Evolutionary conservation across 1,140 invertebrate genomes (phyloP).

Genomic region (Pseudomyrmex pallidus): DNA sequence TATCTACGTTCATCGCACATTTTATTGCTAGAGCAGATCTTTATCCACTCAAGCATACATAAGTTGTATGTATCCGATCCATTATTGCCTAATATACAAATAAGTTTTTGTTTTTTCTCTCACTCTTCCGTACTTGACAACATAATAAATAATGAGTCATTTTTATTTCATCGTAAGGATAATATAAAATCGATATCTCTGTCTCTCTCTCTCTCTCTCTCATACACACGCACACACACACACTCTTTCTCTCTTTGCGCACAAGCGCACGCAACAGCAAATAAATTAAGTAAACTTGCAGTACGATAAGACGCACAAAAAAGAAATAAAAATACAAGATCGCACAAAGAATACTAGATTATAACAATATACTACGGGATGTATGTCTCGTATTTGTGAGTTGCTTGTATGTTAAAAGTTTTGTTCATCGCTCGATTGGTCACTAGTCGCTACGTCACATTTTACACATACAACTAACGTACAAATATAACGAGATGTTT

Average conservation of each 20-base stretch:
- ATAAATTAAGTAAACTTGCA: slow-evolving; percentile 83
- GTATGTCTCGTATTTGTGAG: slow-evolving; percentile 63
- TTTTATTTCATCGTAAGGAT: slow-evolving; percentile 71
- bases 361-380: slow-evolving; percentile 79
- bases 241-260: slow-evolving; percentile 38
- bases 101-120: slow-evolving; percentile 67
- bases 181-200: slow-evolving; percentile 77
- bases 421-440: slow-evolving; percentile 68
- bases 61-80: slow-evolving; percentile 74
- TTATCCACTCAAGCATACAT: slow-evolving; percentile 76
- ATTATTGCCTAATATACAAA: slow-evolving; percentile 77
- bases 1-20: slow-evolving; percentile 74
- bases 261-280: slow-evolving; percentile 54
- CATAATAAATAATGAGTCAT: slow-evolving; percentile 80
- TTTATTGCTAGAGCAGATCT: slow-evolving; percentile 78
- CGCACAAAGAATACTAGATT: slow-evolving; percentile 62
- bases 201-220: background rate
- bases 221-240: too few species aligned
- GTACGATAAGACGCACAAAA: slow-evolving; percentile 73
- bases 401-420: slow-evolving; percentile 47
- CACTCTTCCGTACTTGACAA: slow-evolving; percentile 69
- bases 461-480: slow-evolving; percentile 82
- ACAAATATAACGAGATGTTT: slow-evolving; percentile 83
- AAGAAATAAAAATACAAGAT: slow-evolving; percentile 60
- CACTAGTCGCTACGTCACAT: slow-evolving; percentile 78